A percentile compares a stretch with the other conserved stretches of the same genome.
Conservation (phyloP, 2,113 vertebrate genomes). For the Anguilla rostrata region DNA sequence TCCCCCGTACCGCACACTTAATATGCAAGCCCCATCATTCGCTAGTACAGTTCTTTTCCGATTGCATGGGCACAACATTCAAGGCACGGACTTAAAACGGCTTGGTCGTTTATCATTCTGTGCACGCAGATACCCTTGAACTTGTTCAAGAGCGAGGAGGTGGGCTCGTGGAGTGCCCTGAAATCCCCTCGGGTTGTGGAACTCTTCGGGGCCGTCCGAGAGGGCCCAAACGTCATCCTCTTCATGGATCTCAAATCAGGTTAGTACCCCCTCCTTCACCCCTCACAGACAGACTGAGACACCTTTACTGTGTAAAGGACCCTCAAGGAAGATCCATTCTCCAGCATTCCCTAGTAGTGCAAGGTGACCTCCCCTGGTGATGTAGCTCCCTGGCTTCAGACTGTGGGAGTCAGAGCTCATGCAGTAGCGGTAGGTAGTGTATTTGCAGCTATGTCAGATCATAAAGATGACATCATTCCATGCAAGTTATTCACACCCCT, state of each 20-base stretch:
- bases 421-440: neutral
- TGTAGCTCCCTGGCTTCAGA: neutral
- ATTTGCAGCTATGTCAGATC: neutral
- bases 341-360: neutral
- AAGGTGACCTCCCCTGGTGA: neutral
- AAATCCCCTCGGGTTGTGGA: constrained; percentile 83
- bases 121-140: constrained; percentile 75
- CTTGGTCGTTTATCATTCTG: neutral
- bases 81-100: neutral
- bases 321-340: neutral
- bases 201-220: constrained; percentile 88
- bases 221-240: constrained; percentile 83
- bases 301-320: neutral
- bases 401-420: neutral
- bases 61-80: neutral
- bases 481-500: neutral
- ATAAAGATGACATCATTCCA: neutral
- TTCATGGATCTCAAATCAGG: constrained; percentile 92
- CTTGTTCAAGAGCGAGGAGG: constrained; percentile 86
- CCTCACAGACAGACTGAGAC: neutral
- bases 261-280: constrained; percentile 50
- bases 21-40: neutral
- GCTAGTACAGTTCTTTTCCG: neutral
- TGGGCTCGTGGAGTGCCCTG: constrained; percentile 83
- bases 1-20: too few relatives aligned